Evolutionary conservation across 1,140 invertebrate genomes (phyloP).

Genomic region (Ceratosolen solmsi): DNA sequence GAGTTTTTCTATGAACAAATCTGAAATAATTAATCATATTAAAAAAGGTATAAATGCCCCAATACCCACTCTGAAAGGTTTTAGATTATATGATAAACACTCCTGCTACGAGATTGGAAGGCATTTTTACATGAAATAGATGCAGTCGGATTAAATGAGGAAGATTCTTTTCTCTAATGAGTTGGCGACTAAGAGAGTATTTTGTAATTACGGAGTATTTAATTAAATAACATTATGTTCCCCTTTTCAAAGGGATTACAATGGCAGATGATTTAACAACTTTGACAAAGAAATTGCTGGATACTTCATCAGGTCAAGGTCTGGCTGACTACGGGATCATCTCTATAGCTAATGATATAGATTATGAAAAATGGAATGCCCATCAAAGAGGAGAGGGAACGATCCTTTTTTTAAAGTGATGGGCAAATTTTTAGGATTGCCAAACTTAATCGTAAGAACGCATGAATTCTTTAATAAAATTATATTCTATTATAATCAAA

Average conservation of each 20-base stretch:
- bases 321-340: neutral
- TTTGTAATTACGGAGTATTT: conserved; percentile 24
- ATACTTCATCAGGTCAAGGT: conserved; percentile 2
- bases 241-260: conserved; percentile 10
- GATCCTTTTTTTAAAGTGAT: neutral
- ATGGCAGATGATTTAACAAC: conserved; percentile 19
- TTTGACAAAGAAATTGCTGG: neutral
- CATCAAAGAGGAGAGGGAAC: neutral
- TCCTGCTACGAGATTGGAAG: neutral
- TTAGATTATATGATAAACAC: neutral
- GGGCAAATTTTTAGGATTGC: neutral
- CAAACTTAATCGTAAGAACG: neutral
- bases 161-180: conserved; percentile 11
- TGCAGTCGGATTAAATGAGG: neutral
- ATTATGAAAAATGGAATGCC: conserved; percentile 30
- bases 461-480: neutral
- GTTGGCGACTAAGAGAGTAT: conserved; percentile 8
- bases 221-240: conserved; percentile 10
- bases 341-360: neutral
- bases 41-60: neutral
- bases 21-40: neutral
- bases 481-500: neutral
- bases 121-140: neutral
- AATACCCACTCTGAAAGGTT: neutral
- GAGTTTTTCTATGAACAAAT: neutral